phyloP scores from a whole-genome alignment of 2,113 vertebrate genomes.

The Psammodynastes pulverulentus region DNA sequence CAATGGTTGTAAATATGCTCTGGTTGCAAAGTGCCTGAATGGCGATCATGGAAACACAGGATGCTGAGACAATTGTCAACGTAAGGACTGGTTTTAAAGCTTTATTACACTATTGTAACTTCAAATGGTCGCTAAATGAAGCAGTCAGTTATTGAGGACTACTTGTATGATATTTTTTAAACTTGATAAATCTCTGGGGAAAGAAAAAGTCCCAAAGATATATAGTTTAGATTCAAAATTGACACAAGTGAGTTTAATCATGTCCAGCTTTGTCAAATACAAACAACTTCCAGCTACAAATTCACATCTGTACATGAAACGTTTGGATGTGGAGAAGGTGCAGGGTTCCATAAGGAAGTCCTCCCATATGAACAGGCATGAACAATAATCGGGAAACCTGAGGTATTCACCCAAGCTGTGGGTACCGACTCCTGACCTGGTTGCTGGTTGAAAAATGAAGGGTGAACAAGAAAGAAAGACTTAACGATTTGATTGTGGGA shows the following conservation, averaged over 20 bases:
- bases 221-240: not conserved
- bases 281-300: not conserved
- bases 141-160: not conserved
- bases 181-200: not conserved
- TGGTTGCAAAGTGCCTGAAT: not conserved
- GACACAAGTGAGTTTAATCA: not conserved
- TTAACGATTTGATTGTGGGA: not conserved
- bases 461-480: too few species aligned
- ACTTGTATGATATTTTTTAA: not conserved
- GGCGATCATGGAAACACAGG: not conserved
- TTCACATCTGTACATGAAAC: not conserved
- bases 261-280: not conserved
- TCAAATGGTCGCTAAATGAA: not conserved
- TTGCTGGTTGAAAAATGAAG: not conserved
- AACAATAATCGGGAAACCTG: not conserved
- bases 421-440: not conserved
- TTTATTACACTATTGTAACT: not conserved
- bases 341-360: not conserved
- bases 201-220: not conserved
- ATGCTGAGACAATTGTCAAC: not conserved
- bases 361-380: not conserved
- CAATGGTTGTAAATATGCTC: not conserved
- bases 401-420: not conserved
- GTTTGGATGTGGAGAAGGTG: not conserved
- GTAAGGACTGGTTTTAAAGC: not conserved